These are phyloP conservation scores for Gadus macrocephalus DNA, from an alignment of 2,113 vertebrate genomes.

Conservation along the genomic window DNA sequence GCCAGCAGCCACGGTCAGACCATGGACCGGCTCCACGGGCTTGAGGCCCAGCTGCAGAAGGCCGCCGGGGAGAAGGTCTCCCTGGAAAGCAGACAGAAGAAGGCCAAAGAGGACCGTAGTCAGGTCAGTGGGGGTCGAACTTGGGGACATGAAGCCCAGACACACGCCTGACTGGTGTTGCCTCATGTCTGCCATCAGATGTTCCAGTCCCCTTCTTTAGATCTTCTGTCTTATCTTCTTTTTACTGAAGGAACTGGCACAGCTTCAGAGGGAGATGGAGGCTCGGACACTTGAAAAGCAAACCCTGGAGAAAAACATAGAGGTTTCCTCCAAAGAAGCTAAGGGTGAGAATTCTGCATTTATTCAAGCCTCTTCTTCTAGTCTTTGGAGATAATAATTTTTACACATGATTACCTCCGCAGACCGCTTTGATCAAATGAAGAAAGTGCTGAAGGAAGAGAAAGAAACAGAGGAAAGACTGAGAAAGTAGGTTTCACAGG, in stretches of 20 bases:
- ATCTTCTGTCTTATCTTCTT: background rate
- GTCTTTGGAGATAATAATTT: background rate
- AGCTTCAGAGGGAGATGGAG: slow-evolving; percentile 74
- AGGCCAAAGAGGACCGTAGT: slow-evolving; percentile 68
- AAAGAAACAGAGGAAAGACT: slow-evolving; percentile 81
- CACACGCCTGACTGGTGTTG: background rate
- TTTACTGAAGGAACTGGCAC: slow-evolving; percentile 44
- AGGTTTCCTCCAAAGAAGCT: slow-evolving; percentile 72
- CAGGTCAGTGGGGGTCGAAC: slow-evolving; percentile 68
- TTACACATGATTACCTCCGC: slow-evolving; percentile 28
- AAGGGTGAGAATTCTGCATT: slow-evolving; percentile 69
- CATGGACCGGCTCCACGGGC: slow-evolving; percentile 76
- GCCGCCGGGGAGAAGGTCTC: slow-evolving; percentile 64
- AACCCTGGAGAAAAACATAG: slow-evolving; percentile 71
- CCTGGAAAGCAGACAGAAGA: slow-evolving; percentile 76
- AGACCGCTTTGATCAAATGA: slow-evolving; percentile 85
- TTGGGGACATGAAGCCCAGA: background rate
- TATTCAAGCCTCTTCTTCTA: background rate
- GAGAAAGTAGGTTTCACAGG: slow-evolving; percentile 74
- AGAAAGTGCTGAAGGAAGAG: slow-evolving; percentile 78
- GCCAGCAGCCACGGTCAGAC: slow-evolving; percentile 73
- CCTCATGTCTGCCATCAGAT: background rate
- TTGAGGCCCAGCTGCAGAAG: slow-evolving; percentile 83
- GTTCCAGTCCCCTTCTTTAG: background rate
- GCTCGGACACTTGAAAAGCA: slow-evolving; percentile 76